Percentiles rank a stretch among this genome's conserved stretches.
These are phyloP conservation scores for Reticulitermes lucifugus DNA, from an alignment of 2,888 invertebrate genomes.

Conservation along the genomic window DNA sequence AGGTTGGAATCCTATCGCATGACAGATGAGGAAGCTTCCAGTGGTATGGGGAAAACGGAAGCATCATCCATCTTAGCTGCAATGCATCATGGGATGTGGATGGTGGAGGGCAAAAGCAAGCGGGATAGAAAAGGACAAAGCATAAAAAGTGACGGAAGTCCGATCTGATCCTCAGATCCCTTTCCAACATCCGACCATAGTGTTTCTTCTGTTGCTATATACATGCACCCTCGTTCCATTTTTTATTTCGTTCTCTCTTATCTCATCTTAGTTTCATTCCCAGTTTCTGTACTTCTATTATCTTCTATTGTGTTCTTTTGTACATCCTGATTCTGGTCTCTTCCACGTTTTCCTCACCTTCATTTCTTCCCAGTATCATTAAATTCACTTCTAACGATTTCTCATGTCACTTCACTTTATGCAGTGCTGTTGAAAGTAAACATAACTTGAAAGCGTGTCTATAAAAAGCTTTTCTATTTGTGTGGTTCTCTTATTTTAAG, in stretches of 20 bases:
- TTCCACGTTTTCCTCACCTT: neutral
- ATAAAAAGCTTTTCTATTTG: too few species aligned
- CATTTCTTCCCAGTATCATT: neutral
- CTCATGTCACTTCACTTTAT: neutral
- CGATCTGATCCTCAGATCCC: conserved; percentile 44
- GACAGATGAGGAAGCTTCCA: conserved; percentile 47
- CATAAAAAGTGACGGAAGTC: conserved; percentile 48
- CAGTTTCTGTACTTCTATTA: conserved; percentile 35
- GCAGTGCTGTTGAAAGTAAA: too few species aligned
- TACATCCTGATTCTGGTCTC: conserved; percentile 8
- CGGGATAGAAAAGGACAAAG: conserved; percentile 25
- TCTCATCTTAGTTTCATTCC: conserved; percentile 33
- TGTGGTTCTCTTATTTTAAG: too few species aligned
- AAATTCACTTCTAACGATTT: neutral
- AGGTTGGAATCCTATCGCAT: conserved; percentile 38
- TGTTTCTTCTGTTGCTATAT: conserved; percentile 40
- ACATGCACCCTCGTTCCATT: neutral
- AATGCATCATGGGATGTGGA: conserved; percentile 50
- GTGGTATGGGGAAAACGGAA: conserved; percentile 42
- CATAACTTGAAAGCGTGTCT: too few species aligned
- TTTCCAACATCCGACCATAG: conserved; percentile 37
- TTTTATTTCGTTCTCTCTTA: conserved; percentile 15
- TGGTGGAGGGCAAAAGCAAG: conserved; percentile 38
- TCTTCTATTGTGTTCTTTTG: conserved; percentile 33
- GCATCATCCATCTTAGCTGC: conserved; percentile 50